These are phyloP conservation scores for Ophion slaviceki DNA, from an alignment of 2,888 invertebrate species.

Conservation along the genomic window DNA sequence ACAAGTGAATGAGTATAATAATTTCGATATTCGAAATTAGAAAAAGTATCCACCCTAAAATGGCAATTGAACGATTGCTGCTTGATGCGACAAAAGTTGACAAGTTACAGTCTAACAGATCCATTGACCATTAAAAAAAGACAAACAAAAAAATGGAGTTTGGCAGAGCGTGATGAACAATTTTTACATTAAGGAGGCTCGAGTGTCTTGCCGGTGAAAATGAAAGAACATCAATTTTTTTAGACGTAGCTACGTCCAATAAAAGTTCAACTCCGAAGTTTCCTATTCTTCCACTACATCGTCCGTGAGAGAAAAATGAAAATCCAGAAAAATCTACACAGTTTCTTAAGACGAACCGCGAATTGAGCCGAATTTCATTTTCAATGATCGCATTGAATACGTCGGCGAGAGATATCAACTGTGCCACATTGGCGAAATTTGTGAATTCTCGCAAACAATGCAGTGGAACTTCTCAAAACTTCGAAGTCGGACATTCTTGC, in stretches of 20 bases:
- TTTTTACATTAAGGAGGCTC: neutral
- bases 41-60: neutral
- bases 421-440: no score
- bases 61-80: neutral
- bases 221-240: neutral
- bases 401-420: neutral
- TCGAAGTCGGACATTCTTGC: neutral
- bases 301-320: neutral
- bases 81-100: neutral
- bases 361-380: neutral
- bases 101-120: neutral
- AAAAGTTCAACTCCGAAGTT: neutral
- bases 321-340: neutral
- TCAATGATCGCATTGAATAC: neutral
- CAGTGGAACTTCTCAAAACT: neutral
- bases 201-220: neutral
- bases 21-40: neutral
- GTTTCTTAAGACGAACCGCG: neutral
- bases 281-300: neutral
- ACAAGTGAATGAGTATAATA: neutral
- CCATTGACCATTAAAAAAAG: neutral
- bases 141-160: neutral
- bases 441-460: neutral
- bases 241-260: no score
- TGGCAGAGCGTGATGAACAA: neutral